Base-by-base conservation (phyloP, 2,113 vertebrate genomes). In the Raja brachyura region DNA sequence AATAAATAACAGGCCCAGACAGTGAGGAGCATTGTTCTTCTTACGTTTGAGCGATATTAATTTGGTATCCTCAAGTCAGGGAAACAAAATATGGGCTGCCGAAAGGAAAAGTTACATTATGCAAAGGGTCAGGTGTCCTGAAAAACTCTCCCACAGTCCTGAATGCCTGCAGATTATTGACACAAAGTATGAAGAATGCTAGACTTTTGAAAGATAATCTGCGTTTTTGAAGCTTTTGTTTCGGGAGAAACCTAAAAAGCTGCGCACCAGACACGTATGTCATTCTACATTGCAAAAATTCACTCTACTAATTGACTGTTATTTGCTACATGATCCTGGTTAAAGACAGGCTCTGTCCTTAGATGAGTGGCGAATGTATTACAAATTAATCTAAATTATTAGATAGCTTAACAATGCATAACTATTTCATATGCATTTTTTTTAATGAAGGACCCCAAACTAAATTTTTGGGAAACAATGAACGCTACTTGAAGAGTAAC, bases 321-420 rank as follows among this genome's bases (percentile, higher is more conserved):
- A 63, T 90, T 90, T 68, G 61, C n/a, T 68, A 90, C n/a, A 68
- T 90, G 86, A 90, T 90, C 61, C 63, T 20, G 18, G 61, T 90
- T 16, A 90, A 90, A 33, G 56, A 90, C 1, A 33, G 70, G 4
- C 25, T 14, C 25, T 20, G 16, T 59, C 79, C 79, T 83, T 28
- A 25, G 79, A 28, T 25, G 78, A 83, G 56, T 73, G 16, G 11
- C 11, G 61, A 90, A 68, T 90, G 31, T n/a, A 90, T 90, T 68
- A 90, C 61, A 33, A 90, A 66, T 66, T 25, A 18, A 90, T 90
- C 61, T 90, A 90, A 90, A 68, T 90, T 66, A 33, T 90, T 33
- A 31, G 13, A 0, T 68, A 20, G 6, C n/a, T 33, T 90, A 63
- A 6, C 16, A 88, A 54, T 22, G 33, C 39, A 54, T 54, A 48